These are phyloP conservation scores for Ganaspis brasiliensis DNA, from an alignment of 2,888 invertebrate species.

Conservation along the genomic window DNA sequence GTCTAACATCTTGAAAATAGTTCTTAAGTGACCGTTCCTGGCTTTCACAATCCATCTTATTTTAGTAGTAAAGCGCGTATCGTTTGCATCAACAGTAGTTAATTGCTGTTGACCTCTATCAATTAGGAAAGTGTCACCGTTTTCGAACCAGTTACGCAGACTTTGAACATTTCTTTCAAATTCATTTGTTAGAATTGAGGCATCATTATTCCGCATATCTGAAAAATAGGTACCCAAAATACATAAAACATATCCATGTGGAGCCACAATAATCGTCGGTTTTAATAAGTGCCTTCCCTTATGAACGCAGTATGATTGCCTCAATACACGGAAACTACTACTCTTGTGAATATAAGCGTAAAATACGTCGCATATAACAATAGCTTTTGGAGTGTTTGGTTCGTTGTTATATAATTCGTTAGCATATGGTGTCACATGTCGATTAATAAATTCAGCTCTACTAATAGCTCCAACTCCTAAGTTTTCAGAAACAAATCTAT, in stretches of 20 bases:
- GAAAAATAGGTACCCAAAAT: slow-evolving; percentile 15
- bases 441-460: too few species aligned
- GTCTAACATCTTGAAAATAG: slow-evolving; percentile 50
- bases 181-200: slow-evolving; percentile 46
- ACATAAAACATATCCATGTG: slow-evolving; percentile 38
- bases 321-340: slow-evolving; percentile 24
- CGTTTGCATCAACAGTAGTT: slow-evolving; percentile 45
- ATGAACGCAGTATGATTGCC: slow-evolving; percentile 25
- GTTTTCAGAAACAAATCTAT: too few species aligned
- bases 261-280: slow-evolving; percentile 23
- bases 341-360: too few species aligned
- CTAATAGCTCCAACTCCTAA: too few species aligned
- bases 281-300: slow-evolving; percentile 35
- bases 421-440: too few species aligned
- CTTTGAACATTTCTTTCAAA: slow-evolving; percentile 34
- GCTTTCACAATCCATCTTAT: slow-evolving; percentile 49
- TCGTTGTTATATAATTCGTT: too few species aligned
- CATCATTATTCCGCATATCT: slow-evolving; percentile 51
- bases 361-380: too few species aligned
- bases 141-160: slow-evolving; percentile 48
- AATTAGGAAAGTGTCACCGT: slow-evolving; percentile 49
- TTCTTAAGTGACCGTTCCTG: slow-evolving; percentile 50
- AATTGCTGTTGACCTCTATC: slow-evolving; percentile 46
- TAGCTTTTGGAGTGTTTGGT: too few species aligned
- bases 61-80: slow-evolving; percentile 44